phyloP scores from a whole-genome alignment of 2,113 vertebrate species.

The Dipodomys merriami region DNA sequence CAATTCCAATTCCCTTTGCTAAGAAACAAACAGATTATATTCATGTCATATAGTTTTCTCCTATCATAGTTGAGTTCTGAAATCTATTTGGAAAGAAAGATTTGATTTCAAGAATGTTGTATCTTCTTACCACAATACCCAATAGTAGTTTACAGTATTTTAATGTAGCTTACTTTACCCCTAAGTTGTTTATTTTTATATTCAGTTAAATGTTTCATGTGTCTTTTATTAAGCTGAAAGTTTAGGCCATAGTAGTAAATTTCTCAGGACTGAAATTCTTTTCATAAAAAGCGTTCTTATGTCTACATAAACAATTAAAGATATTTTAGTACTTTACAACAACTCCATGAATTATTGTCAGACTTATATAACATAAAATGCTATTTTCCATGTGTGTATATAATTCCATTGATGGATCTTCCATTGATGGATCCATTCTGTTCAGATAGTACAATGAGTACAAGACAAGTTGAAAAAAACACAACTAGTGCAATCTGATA shows the following conservation, averaged over 20 bases:
- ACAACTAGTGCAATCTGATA: not conserved
- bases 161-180: not conserved
- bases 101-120: not conserved
- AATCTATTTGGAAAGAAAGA: not conserved
- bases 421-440: not conserved
- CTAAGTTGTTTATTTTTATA: conserved; percentile 23
- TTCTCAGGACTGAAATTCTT: not conserved
- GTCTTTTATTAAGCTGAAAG: conserved; percentile 47
- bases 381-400: not conserved
- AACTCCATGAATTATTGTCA: not conserved
- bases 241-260: conserved; percentile 37
- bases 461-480: not conserved
- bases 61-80: conserved; percentile 55
- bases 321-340: accelerated
- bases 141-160: not conserved
- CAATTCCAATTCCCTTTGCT: conserved; percentile 58
- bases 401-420: not conserved
- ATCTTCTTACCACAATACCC: conserved; percentile 29
- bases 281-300: not conserved
- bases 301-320: not conserved
- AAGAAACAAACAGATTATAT: conserved; percentile 33
- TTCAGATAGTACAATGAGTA: not conserved
- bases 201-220: not conserved
- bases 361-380: not conserved
- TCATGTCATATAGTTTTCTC: conserved; percentile 57